These are phyloP conservation scores for Alexandromys fortis DNA, from an alignment of 2,113 vertebrate genomes.

Conservation along the genomic window DNA sequence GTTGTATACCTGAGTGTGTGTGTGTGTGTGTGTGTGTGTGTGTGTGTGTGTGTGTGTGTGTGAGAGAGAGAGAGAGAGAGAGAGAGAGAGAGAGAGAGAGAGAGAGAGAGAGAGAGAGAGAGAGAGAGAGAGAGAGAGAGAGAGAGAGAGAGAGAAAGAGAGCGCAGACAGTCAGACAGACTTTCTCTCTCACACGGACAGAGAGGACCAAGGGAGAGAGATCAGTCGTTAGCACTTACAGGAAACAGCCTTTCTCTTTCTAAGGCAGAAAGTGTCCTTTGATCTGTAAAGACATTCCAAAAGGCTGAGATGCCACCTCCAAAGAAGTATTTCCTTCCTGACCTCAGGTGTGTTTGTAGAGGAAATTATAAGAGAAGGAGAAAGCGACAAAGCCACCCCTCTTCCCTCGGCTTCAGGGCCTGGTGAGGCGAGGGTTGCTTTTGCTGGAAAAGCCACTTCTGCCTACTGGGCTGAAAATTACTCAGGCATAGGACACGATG, in stretches of 20 bases:
- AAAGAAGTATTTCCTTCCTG: background rate
- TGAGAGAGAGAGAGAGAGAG: no score
- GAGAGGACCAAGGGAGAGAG: background rate
- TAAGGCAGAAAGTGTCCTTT: background rate
- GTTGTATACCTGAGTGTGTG: background rate
- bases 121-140: no score
- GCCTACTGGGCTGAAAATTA: background rate
- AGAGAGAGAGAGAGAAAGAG: accelerated
- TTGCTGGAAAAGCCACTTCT: background rate
- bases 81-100: no score
- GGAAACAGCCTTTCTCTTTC: background rate
- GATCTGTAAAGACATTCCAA: background rate
- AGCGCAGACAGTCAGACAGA: no score
- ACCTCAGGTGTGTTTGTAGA: background rate
- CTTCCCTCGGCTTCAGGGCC: no score
- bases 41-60: no score
- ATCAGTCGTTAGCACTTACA: background rate
- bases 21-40: no score
- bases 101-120: no score
- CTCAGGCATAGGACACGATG: accelerated
- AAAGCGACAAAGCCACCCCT: background rate
- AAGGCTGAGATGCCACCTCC: background rate
- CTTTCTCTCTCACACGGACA: no score
- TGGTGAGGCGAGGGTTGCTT: no score
- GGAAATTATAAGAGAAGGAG: background rate